phyloP scores from a whole-genome alignment of 2,888 invertebrate genomes.

The Alviniconcha strummeri region DNA sequence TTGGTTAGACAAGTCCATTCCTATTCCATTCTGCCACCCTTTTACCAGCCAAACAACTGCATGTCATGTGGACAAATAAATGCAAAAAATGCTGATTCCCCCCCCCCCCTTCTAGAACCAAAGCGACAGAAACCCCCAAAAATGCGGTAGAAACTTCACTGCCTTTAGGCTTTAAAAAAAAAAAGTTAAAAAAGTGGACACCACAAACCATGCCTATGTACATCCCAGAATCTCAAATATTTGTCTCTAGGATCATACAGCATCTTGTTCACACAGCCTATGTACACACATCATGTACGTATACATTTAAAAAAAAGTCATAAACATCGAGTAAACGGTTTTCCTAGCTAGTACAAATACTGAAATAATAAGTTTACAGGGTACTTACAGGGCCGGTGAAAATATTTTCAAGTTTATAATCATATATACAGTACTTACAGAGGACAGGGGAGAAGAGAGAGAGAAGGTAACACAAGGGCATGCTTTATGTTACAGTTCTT shows the following conservation, averaged over 20 bases:
- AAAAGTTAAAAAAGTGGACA: neutral
- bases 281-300: constrained; percentile 1
- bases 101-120: no score
- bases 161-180: no score
- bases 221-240: neutral
- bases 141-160: no score
- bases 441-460: neutral
- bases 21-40: no score
- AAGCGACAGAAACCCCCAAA: no score
- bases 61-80: no score
- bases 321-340: neutral
- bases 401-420: neutral
- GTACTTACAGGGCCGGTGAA: constrained; percentile 10
- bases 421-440: constrained; percentile 19
- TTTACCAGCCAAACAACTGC: no score
- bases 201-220: constrained; percentile 20
- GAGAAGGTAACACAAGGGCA: no score
- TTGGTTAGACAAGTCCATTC: no score
- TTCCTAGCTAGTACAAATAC: constrained; percentile 28
- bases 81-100: no score
- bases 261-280: neutral
- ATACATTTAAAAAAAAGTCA: neutral
- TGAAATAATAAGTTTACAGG: constrained; percentile 32
- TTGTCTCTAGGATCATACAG: neutral
- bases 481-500: neutral